A percentile compares a stretch with the other conserved stretches of the same genome.
phyloP scores from a whole-genome alignment of 2,888 invertebrate genomes.

The Acrobasis repandana region DNA sequence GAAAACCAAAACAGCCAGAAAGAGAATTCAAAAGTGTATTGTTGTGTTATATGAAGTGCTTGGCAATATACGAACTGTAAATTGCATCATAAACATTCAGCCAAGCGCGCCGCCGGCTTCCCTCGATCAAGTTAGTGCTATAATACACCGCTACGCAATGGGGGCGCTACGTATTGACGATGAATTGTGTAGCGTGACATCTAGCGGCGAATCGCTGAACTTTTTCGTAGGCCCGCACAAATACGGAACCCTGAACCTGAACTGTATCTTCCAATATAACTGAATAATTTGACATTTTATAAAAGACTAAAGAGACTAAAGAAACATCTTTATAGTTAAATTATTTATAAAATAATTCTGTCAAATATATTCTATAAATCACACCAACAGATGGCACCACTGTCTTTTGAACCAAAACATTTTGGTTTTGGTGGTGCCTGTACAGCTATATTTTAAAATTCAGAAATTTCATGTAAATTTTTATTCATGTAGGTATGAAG shows the following conservation, averaged over 20 bases:
- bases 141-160: slow-evolving; percentile 36
- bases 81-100: slow-evolving; percentile 76
- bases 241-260: neutral
- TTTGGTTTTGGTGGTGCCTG: neutral
- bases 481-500: no score
- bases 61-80: slow-evolving; percentile 74
- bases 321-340: no score
- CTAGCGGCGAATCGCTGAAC: slow-evolving; percentile 55
- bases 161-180: slow-evolving; percentile 37
- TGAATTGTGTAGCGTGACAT: slow-evolving; percentile 53
- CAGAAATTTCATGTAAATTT: neutral
- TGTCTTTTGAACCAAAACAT: neutral
- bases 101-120: slow-evolving; percentile 49
- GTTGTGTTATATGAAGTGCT: slow-evolving; percentile 71
- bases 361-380: no score
- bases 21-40: slow-evolving; percentile 63
- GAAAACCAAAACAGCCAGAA: slow-evolving; percentile 46
- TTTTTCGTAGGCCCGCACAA: slow-evolving; percentile 36
- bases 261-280: no score
- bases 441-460: neutral
- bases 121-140: slow-evolving; percentile 47
- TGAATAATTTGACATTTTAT: no score
- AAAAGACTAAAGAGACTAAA: no score
- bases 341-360: no score
- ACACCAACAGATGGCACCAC: slow-evolving; percentile 2